Base-by-base conservation (phyloP, 2,888 invertebrate genomes). In the Ypsolopha sequella region DNA sequence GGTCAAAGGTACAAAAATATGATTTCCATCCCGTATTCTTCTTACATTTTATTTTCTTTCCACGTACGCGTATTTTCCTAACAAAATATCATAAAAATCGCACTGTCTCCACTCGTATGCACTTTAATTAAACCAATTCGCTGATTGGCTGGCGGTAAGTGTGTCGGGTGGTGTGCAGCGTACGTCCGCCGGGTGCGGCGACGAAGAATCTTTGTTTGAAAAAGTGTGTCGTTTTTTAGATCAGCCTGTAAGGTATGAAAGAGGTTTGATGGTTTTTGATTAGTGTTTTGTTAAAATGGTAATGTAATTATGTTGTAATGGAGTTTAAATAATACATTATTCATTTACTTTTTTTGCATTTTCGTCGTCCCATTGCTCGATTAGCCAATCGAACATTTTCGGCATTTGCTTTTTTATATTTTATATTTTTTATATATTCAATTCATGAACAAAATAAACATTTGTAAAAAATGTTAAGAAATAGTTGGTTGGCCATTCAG, bases 91-190 rank as follows among this genome's bases (percentile, higher is more conserved):
- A 24, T 47, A 9, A 9, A 36, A 47, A 36, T 14, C 36, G 61
- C 56, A 55, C 60, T 57, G 54, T 54, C 55, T 56, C 52, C 46
- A 51, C 52, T 56, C 63, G 61, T 49, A 52, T 53, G 52, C 35
- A 55, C 61, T 54, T 62, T 66, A 66, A 68, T 66, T 66, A 68
- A 61, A 64, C 65, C 71, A 68, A 66, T 71, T 62, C 59, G 48
- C 58, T 63, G 66, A 67, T 71, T 65, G 65, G 63, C 60, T 24
- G 24, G 24, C 57, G 49, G 58, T 58, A 51, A 52, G 55, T 57
- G 55, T 59, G 53, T 56, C 54, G 55, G 58, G 57, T 24, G 2
- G 24, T 52, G 59, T 55, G 51, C 55, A 51, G 48, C 56, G 24
- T 4, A 24, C 53, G 55, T 59, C 58, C 64, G 57, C 55, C 47